A percentile compares a stretch with the other conserved stretches of the same genome.
These are phyloP conservation scores for Brenthis daphne DNA, from an alignment of 2,888 invertebrate genomes.

Conservation along the genomic window DNA sequence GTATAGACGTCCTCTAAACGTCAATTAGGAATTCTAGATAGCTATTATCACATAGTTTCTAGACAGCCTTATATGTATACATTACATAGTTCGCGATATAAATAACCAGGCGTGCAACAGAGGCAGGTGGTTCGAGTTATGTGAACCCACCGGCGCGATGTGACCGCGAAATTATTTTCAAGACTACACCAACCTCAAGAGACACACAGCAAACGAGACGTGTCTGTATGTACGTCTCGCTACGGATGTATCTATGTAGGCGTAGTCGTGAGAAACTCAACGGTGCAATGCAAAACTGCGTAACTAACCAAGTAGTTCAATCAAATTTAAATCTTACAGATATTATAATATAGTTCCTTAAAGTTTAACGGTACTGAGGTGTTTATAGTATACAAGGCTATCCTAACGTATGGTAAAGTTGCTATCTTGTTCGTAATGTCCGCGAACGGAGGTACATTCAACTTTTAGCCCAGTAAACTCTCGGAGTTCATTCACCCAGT, in stretches of 20 bases:
- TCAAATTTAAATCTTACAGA: constrained; percentile 48
- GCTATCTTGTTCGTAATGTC: constrained; percentile 83
- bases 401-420: constrained; percentile 72
- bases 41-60: constrained; percentile 51
- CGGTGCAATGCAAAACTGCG: constrained; percentile 54
- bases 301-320: constrained; percentile 33
- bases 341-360: constrained; percentile 44
- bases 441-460: constrained; percentile 82
- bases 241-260: constrained; percentile 67
- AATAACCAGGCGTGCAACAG: constrained; percentile 79
- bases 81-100: constrained; percentile 76
- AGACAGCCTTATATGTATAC: constrained; percentile 47
- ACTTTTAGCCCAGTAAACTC: constrained; percentile 84
- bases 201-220: constrained; percentile 50
- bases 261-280: constrained; percentile 80
- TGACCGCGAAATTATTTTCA: constrained; percentile 83
- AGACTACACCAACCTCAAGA: constrained; percentile 78
- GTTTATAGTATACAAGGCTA: constrained; percentile 55
- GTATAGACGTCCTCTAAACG: constrained; percentile 39
- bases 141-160: constrained; percentile 77
- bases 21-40: constrained; percentile 50
- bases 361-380: constrained; percentile 51
- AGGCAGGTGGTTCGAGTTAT: constrained; percentile 79
- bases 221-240: constrained; percentile 71
- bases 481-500: constrained; percentile 81